phyloP scores from a whole-genome alignment of 2,797 vertebrate species.

The Helostoma temminkii region DNA sequence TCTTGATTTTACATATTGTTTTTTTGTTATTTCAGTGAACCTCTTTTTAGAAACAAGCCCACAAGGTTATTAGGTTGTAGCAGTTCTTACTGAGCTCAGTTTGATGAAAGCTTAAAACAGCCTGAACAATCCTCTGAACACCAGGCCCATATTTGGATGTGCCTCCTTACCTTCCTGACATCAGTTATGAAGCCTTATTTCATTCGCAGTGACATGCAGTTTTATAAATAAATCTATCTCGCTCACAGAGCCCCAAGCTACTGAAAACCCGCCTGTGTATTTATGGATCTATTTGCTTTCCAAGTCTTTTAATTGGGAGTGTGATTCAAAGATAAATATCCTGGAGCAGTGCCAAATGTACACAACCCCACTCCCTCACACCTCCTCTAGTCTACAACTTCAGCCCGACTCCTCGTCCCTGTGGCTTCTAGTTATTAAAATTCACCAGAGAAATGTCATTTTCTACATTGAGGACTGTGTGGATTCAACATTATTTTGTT shows the following conservation, averaged over 20 bases:
- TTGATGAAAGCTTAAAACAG: conserved; percentile 26
- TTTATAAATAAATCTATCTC: conserved; percentile 60
- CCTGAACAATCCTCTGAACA: conserved; percentile 34
- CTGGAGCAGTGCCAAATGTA: conserved; percentile 22
- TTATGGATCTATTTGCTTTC: conserved; percentile 65
- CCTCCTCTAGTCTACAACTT: conserved; percentile 6
- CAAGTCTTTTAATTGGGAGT: conserved; percentile 59
- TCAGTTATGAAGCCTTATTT: conserved; percentile 50
- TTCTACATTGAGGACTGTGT: conserved; percentile 39
- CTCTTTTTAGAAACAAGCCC: conserved; percentile 1
- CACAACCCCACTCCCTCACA: not conserved
- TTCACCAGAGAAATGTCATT: conserved; percentile 40
- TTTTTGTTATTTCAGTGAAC: not conserved
- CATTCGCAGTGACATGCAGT: conserved; percentile 41
- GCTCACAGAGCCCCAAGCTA: conserved; percentile 55
- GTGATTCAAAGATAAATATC: conserved; percentile 69
- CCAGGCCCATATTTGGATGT: conserved; percentile 34
- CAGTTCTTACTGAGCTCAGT: not conserved
- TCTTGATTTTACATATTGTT: not conserved
- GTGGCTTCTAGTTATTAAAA: conserved; percentile 33
- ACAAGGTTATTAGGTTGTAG: not conserved
- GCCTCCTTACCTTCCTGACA: conserved; percentile 42
- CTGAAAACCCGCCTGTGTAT: conserved; percentile 52
- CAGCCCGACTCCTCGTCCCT: conserved; percentile 5
- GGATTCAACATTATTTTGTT: conserved; percentile 30